Evolutionary conservation across 2,113 vertebrate genomes (phyloP).

Genomic region (Telmatochromis sp.): DNA sequence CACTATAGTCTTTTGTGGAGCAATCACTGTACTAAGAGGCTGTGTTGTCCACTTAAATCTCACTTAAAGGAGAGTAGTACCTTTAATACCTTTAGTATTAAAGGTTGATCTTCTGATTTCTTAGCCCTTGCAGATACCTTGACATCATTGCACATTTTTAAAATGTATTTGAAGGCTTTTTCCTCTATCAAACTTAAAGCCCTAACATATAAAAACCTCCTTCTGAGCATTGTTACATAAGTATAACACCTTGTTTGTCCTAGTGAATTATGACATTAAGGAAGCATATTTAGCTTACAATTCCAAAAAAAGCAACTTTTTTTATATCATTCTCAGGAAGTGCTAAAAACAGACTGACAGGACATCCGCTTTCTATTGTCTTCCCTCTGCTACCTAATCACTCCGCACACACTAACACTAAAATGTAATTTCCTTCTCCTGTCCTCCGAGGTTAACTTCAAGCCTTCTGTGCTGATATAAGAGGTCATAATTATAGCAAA

Average conservation of each 20-base stretch:
- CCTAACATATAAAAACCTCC: neutral
- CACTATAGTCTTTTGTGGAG: neutral
- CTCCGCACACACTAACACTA: constrained; percentile 1
- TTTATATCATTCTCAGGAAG: constrained; percentile 22
- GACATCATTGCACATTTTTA: neutral
- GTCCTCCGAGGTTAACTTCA: constrained; percentile 7
- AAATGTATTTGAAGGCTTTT: neutral
- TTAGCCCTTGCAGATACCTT: neutral
- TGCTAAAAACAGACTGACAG: constrained; percentile 53
- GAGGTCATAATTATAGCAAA: constrained; percentile 14
- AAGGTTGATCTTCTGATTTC: neutral
- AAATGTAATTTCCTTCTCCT: constrained; percentile 40
- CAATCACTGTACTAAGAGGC: neutral
- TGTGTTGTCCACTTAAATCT: neutral
- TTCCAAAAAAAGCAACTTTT: neutral
- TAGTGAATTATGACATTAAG: neutral
- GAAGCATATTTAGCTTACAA: neutral
- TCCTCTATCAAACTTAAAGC: neutral
- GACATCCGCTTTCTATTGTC: constrained; percentile 58
- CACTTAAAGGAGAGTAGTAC: neutral
- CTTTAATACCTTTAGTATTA: neutral
- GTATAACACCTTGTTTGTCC: neutral
- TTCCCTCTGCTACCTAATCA: constrained; percentile 25
- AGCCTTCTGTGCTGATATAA: constrained; percentile 8
- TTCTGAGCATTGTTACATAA: neutral